phyloP scores from a whole-genome alignment of 2,113 vertebrate genomes.

The Sylvietta virens region DNA sequence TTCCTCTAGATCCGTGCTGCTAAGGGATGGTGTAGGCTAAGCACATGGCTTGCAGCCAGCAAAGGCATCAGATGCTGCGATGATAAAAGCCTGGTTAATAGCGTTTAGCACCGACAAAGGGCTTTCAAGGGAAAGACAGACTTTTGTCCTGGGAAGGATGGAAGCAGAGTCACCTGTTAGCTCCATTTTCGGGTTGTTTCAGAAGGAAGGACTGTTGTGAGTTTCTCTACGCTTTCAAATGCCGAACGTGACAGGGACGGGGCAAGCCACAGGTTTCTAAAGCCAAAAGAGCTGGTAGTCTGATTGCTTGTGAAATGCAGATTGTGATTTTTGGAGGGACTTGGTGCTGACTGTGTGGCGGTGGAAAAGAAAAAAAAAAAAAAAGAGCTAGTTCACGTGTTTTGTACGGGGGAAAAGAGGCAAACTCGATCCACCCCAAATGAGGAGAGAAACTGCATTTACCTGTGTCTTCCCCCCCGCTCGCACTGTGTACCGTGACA shows the following conservation, averaged over 20 bases:
- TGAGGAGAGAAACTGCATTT: neutral
- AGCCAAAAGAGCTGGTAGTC: neutral
- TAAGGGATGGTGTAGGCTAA: neutral
- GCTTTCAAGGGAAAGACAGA: neutral
- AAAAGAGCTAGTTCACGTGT: neutral
- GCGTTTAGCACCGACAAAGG: neutral
- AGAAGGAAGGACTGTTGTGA: neutral
- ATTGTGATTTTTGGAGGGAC: neutral
- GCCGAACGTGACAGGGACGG: neutral
- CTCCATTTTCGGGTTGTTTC: neutral
- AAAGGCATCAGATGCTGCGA: neutral
- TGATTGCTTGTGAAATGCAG: neutral
- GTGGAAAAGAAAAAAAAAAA: neutral
- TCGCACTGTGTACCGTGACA: neutral
- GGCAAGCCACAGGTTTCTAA: neutral
- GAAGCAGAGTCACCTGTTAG: neutral
- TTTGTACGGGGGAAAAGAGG: neutral
- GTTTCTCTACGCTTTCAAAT: neutral
- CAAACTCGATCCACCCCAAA: neutral
- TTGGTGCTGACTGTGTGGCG: neutral
- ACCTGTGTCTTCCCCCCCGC: neutral
- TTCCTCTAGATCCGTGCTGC: neutral
- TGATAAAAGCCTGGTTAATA: conserved; percentile 16
- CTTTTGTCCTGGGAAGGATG: neutral
- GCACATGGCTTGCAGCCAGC: conserved; percentile 1